phyloP scores from a whole-genome alignment of 2,797 vertebrate species.

The Rachycentron canadum region DNA sequence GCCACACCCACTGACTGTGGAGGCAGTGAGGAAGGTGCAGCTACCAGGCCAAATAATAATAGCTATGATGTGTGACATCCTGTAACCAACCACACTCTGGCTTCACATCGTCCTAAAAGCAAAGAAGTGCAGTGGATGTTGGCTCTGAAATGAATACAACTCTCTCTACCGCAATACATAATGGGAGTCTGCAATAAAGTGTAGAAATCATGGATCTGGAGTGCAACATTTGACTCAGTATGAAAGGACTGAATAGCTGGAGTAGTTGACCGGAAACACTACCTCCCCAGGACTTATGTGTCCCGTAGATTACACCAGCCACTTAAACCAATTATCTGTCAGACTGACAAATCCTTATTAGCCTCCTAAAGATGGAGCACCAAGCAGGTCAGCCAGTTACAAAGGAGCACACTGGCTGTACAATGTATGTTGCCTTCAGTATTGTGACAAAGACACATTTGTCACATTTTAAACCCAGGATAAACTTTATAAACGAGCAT shows the following conservation, averaged over 20 bases:
- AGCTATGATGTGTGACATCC: not conserved
- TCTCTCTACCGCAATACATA: not conserved
- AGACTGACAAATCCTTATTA: constrained; percentile 79
- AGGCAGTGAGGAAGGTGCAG: constrained; percentile 47
- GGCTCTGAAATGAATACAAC: not conserved
- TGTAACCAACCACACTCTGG: not conserved
- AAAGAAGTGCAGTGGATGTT: not conserved
- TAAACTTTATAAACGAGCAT: not conserved
- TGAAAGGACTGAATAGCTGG: constrained; percentile 50
- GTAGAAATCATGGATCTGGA: constrained; percentile 28
- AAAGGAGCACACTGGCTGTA: constrained; percentile 12
- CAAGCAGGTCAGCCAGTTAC: constrained; percentile 50
- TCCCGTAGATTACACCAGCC: constrained; percentile 63
- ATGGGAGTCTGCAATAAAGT: constrained; percentile 4
- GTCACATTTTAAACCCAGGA: not conserved
- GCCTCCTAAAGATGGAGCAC: constrained; percentile 64
- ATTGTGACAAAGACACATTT: constrained; percentile 11
- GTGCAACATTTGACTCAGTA: constrained; percentile 55
- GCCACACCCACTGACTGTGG: constrained; percentile 77
- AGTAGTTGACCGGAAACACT: constrained; percentile 14
- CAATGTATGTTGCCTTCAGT: not conserved
- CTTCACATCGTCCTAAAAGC: not conserved
- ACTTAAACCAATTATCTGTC: constrained; percentile 82
- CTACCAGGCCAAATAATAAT: not conserved
- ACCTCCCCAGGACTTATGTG: constrained; percentile 43